phyloP scores from a whole-genome alignment of 2,888 invertebrate species.

The Dryococelus australis region DNA sequence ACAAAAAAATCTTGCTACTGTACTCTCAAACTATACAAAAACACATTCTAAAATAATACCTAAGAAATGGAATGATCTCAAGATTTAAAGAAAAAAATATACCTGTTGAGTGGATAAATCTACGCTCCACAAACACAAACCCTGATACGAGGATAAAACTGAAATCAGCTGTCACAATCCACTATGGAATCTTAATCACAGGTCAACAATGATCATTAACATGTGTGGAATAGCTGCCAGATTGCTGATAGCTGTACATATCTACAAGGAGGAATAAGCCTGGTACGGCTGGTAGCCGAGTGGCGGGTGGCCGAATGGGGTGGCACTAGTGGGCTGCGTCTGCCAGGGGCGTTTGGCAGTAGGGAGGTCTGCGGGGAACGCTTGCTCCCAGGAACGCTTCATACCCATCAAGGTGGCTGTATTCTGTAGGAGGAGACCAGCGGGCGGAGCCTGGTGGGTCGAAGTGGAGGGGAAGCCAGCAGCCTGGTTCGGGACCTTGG shows the following conservation, averaged over 20 bases:
- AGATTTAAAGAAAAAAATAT: not conserved
- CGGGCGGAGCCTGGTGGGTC: slow-evolving; percentile 42
- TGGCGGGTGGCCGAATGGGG: slow-evolving; percentile 55
- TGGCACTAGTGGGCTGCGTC: slow-evolving; percentile 49
- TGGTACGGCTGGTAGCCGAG: slow-evolving; percentile 52
- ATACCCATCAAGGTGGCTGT: slow-evolving; percentile 59
- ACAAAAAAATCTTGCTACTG: not conserved
- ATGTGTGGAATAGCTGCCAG: too few relatives aligned
- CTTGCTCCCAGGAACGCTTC: slow-evolving; percentile 76
- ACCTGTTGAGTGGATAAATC: not conserved
- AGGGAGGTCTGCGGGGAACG: slow-evolving; percentile 62
- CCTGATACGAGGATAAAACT: too few relatives aligned
- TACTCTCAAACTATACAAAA: not conserved
- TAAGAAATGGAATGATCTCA: not conserved
- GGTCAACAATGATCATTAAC: too few relatives aligned
- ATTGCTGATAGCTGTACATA: not conserved
- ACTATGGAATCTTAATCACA: not conserved
- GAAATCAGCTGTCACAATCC: not conserved
- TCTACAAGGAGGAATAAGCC: not conserved
- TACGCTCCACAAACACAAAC: not conserved
- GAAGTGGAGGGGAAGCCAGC: slow-evolving; percentile 51
- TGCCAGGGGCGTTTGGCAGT: slow-evolving; percentile 47
- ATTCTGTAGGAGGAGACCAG: slow-evolving; percentile 42
- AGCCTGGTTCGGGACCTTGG: slow-evolving; percentile 48
- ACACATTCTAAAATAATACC: not conserved